Percentiles rank a stretch among this genome's conserved stretches.
phyloP scores from a whole-genome alignment of 2,113 vertebrate species.

The Numida meleagris region DNA sequence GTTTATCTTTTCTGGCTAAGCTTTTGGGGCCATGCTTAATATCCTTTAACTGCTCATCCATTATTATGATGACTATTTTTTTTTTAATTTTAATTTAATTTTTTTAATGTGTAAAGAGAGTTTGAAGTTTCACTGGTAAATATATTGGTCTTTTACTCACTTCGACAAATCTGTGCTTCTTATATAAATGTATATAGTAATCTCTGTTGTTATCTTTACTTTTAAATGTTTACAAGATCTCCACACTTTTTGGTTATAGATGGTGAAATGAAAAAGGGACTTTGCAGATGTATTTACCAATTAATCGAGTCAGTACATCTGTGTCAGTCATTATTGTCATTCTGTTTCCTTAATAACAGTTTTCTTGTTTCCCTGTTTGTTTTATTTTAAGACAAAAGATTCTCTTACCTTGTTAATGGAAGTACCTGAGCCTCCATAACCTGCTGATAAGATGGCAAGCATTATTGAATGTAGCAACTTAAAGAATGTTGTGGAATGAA shows the following conservation, averaged over 20 bases:
- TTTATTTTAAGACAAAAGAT: background rate
- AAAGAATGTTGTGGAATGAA: background rate
- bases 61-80: conserved; percentile 10
- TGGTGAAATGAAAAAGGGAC: background rate
- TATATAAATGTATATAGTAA: background rate
- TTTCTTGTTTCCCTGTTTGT: background rate
- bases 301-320: background rate
- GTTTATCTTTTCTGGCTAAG: conserved; percentile 47
- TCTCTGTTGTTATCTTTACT: background rate
- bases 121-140: conserved; percentile 38
- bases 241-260: background rate
- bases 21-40: background rate
- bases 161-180: background rate
- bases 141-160: conserved; percentile 2
- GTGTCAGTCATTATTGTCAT: background rate
- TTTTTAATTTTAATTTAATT: background rate
- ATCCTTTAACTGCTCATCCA: conserved; percentile 31
- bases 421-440: background rate
- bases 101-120: background rate
- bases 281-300: background rate
- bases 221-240: background rate
- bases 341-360: background rate
- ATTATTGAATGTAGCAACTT: background rate
- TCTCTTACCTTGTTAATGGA: background rate
- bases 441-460: background rate